A percentile compares a stretch with the other conserved stretches of the same genome.
Evolutionary conservation across 2,888 invertebrate species (phyloP).

Genomic region (Azorinus chamasolen): DNA sequence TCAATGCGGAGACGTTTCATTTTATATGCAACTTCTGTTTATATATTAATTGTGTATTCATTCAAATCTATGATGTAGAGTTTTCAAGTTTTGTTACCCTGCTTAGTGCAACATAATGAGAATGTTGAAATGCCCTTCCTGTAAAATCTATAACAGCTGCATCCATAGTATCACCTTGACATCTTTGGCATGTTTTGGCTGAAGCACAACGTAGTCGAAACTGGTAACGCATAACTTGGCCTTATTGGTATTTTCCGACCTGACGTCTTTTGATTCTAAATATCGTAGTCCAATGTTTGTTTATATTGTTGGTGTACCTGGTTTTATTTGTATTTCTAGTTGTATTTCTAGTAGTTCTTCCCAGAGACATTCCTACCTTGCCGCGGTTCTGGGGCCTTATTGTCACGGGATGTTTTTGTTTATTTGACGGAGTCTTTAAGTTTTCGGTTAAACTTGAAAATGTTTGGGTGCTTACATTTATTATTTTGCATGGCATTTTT

Average conservation of each 20-base stretch:
- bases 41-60: too few relatives aligned
- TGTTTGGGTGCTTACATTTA: too few relatives aligned
- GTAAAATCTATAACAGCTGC: constrained; percentile 33
- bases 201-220: constrained; percentile 29
- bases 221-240: constrained; percentile 20
- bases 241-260: constrained; percentile 21
- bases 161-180: constrained; percentile 43
- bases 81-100: constrained; percentile 28
- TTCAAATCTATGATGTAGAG: constrained; percentile 26
- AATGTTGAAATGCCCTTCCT: constrained; percentile 22
- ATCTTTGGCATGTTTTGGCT: constrained; percentile 34
- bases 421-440: too few relatives aligned
- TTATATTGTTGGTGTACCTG: constrained; percentile 6
- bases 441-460: too few relatives aligned
- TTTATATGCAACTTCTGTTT: too few relatives aligned
- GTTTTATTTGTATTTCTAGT: background rate
- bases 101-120: constrained; percentile 39
- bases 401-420: too few relatives aligned
- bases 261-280: constrained; percentile 22
- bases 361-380: too few relatives aligned
- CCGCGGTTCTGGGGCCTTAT: too few relatives aligned
- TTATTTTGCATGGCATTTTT: too few relatives aligned
- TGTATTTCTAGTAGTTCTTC: too few relatives aligned
- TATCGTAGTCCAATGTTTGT: constrained; percentile 34
- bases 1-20: too few relatives aligned